These are phyloP conservation scores for Orchesella cincta DNA, from an alignment of 1,140 invertebrate genomes.

Conservation along the genomic window DNA sequence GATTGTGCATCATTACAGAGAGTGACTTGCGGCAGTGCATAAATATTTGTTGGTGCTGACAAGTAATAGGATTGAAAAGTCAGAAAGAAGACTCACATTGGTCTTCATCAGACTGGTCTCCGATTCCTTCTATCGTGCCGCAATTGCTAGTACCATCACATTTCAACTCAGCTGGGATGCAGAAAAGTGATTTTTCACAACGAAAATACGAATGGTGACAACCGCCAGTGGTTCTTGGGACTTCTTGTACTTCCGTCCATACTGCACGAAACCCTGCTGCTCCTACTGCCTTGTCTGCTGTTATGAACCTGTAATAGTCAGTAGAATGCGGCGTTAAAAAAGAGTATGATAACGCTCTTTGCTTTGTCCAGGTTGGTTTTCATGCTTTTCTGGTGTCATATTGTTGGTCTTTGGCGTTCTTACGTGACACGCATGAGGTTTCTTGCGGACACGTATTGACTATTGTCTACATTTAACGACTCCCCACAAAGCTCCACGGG, in stretches of 20 bases:
- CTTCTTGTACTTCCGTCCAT: slow-evolving; percentile 73
- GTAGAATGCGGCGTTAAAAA: slow-evolving; percentile 39
- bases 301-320: slow-evolving; percentile 69
- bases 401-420: slow-evolving; percentile 42
- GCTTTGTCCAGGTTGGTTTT: not conserved
- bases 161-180: slow-evolving; percentile 73
- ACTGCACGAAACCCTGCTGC: slow-evolving; percentile 80
- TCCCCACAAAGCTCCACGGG: slow-evolving; percentile 88
- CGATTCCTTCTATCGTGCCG: slow-evolving; percentile 60
- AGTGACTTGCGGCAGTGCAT: too few species aligned
- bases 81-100: slow-evolving; percentile 29
- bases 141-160: slow-evolving; percentile 81
- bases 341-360: not conserved
- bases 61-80: not conserved
- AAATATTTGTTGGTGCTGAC: too few species aligned
- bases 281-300: slow-evolving; percentile 79
- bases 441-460: slow-evolving; percentile 81
- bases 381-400: not conserved
- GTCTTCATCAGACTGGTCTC: slow-evolving; percentile 76
- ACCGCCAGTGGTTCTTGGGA: not conserved
- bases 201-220: slow-evolving; percentile 60
- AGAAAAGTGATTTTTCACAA: slow-evolving; percentile 71
- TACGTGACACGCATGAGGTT: slow-evolving; percentile 80
- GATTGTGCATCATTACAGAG: too few species aligned
- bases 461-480: slow-evolving; percentile 69